Conservation (phyloP, 2,113 vertebrate species). For the Silurus meridionalis region DNA sequence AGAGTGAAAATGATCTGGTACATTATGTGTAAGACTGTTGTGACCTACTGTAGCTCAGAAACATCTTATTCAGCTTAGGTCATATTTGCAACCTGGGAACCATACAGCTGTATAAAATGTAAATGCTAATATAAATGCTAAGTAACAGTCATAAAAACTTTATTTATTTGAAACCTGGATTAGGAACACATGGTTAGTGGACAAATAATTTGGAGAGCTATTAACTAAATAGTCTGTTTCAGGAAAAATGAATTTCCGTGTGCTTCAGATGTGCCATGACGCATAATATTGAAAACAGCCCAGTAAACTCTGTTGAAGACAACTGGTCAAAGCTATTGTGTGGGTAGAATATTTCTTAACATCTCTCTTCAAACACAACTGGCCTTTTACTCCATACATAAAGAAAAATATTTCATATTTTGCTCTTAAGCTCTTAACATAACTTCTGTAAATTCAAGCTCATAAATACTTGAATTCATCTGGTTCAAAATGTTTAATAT, state of each 20-base stretch:
- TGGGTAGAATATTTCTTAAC: constrained; percentile 36
- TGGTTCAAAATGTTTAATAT: not conserved
- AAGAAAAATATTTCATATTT: constrained; percentile 41
- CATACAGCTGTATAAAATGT: not conserved
- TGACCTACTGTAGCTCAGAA: not conserved
- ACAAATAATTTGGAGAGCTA: not conserved
- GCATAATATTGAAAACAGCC: constrained; percentile 27
- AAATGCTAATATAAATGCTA: not conserved
- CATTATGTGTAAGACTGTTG: not conserved
- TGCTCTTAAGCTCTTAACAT: constrained; percentile 40
- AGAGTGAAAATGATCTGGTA: not conserved
- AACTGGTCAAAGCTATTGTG: constrained; percentile 20
- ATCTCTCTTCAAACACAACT: constrained; percentile 29
- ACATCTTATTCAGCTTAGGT: not conserved
- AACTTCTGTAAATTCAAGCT: constrained; percentile 23
- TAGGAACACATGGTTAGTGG: not conserved
- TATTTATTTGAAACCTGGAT: not conserved
- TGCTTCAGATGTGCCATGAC: constrained; percentile 2
- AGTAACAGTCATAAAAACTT: not conserved
- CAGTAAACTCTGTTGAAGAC: not conserved
- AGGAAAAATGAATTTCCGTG: constrained; percentile 1
- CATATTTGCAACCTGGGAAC: not conserved
- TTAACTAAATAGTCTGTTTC: too few species aligned
- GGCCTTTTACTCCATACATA: constrained; percentile 37
- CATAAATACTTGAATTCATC: not conserved